Base-by-base conservation (phyloP, 2,888 invertebrate genomes). In the Drosophila multiciliata region DNA sequence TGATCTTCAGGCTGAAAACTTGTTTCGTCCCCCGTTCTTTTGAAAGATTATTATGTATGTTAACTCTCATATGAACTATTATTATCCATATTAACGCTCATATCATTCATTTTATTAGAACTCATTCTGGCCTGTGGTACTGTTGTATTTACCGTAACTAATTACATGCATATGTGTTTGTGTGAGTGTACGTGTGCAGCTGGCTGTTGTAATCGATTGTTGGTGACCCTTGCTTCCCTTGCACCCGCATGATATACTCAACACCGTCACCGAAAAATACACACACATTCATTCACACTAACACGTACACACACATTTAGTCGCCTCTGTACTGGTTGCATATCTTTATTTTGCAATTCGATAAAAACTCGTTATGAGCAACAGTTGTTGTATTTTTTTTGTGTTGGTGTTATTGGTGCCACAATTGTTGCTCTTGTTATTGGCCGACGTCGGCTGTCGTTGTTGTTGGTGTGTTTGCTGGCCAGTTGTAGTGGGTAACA, bases 371-470 rank as follows among this genome's bases (percentile, higher is more conserved):
- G 87, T 89, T 87, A 89, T 87, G 87, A 85, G 87, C 86, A 78
- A 80, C 74, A 73, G 77, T 77, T 71, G 66, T 64, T 76, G 54
- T 63, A 75, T 64, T 72, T 67, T 67, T 49, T 49, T 65, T 68
- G 59, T 65, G 68, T 65, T 70, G 64, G 65, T 81, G 79, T 80
- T 85, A 86, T 88, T 87, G 89, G 86, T 87, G 89, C 89, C 85
- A 89, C 87, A 89, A 87, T 87, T 87, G 86, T 84, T 87, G 87
- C 89, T 87, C 87, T 89, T 87, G 87, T 88, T 84, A 88, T 86
- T 86, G 78, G 80, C 79, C 81, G 81, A 72, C 65, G 75, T 57
- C 62, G 29, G 79, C 75, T 78, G 79, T 68, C 64, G 76, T 40
- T 65, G 73, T 15, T 65, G 78, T 49, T 74, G 73, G 8, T 42